Evolutionary conservation across 2,797 vertebrate genomes (phyloP).

Genomic region (Pagetopsis macropterus): DNA sequence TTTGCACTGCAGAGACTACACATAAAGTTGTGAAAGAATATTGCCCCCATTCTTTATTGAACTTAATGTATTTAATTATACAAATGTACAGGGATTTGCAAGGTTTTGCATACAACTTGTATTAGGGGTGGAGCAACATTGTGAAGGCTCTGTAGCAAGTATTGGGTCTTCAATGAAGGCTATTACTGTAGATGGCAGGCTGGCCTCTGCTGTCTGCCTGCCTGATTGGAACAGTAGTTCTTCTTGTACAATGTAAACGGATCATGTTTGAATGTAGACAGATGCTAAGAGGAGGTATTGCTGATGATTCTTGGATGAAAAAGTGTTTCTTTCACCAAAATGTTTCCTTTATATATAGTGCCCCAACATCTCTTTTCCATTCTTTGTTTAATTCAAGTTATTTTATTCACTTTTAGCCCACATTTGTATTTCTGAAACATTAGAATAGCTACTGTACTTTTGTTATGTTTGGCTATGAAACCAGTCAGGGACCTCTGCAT

Average conservation of each 20-base stretch:
- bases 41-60: slow-evolving; percentile 2
- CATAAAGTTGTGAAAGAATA: not conserved
- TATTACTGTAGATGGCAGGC: slow-evolving; percentile 58
- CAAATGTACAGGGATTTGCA: slow-evolving; percentile 10
- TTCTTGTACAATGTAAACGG: slow-evolving; percentile 21
- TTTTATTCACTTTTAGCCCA: not conserved
- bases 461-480: not conserved
- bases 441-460: slow-evolving; percentile 1
- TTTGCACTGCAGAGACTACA: not conserved
- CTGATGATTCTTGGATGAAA: slow-evolving; percentile 13
- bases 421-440: not conserved
- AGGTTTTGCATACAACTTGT: not conserved
- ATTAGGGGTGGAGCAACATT: slow-evolving; percentile 6
- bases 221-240: slow-evolving; percentile 31
- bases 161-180: slow-evolving; percentile 6
- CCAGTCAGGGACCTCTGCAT: slow-evolving; percentile 6
- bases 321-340: not conserved
- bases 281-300: slow-evolving; percentile 24
- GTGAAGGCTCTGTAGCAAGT: not conserved
- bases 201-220: slow-evolving; percentile 42
- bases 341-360: not conserved
- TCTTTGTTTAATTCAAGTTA: slow-evolving; percentile 5
- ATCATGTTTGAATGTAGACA: slow-evolving; percentile 42
- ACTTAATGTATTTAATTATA: not conserved
- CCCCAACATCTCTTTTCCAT: not conserved